phyloP scores from a whole-genome alignment of 2,113 vertebrate genomes.

The Sinocyclocheilus anophthalmus region DNA sequence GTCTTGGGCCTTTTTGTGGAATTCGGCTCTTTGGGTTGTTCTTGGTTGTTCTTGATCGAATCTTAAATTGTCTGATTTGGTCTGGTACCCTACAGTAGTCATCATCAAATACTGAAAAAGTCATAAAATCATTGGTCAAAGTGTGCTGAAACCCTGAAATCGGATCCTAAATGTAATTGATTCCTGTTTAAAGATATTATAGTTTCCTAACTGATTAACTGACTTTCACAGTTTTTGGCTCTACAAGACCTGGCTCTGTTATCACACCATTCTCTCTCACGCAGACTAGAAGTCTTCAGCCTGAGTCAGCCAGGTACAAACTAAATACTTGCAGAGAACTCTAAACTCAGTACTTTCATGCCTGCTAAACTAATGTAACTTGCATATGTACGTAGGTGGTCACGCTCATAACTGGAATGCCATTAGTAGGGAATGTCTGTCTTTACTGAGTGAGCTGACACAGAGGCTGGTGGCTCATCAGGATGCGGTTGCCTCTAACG shows the following conservation, averaged over 20 bases:
- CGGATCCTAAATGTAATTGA: not conserved
- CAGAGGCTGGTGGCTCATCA: slow-evolving; percentile 86
- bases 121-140: not conserved
- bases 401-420: slow-evolving; percentile 95
- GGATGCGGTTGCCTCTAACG: slow-evolving; percentile 89
- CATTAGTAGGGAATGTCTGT: slow-evolving; percentile 89
- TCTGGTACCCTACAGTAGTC: too few species aligned
- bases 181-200: not conserved
- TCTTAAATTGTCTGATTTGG: too few species aligned
- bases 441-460: slow-evolving; percentile 85
- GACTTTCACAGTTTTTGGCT: slow-evolving; percentile 84
- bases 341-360: not conserved
- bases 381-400: slow-evolving; percentile 78
- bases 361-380: not conserved
- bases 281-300: slow-evolving; percentile 91
- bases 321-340: not conserved
- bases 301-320: slow-evolving; percentile 94
- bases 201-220: not conserved
- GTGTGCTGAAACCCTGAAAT: not conserved
- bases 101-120: not conserved
- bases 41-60: too few species aligned
- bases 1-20: too few species aligned
- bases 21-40: too few species aligned
- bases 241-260: slow-evolving; percentile 93
- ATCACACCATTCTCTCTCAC: slow-evolving; percentile 87